Evolutionary conservation across 2,888 invertebrate genomes (phyloP).

Genomic region (Papilio protenor): DNA sequence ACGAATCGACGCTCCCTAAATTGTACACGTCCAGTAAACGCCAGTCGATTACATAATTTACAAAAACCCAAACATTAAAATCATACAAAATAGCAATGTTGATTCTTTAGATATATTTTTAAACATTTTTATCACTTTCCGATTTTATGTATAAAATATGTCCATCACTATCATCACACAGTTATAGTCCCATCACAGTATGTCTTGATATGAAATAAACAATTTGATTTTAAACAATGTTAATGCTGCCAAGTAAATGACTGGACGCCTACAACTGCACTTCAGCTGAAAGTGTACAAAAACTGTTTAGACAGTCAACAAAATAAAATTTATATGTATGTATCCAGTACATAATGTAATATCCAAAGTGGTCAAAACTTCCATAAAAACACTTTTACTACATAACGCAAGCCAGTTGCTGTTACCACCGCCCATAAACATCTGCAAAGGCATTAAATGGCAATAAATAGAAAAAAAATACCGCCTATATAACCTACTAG

Average conservation of each 20-base stretch:
- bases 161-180: neutral
- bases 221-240: neutral
- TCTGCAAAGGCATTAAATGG: neutral
- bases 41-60: neutral
- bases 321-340: neutral
- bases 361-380: conserved; percentile 1
- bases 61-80: neutral
- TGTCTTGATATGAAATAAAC: neutral
- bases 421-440: neutral
- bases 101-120: neutral
- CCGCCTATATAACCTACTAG: neutral
- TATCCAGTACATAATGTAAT: neutral
- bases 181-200: neutral
- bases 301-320: neutral
- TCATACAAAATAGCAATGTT: neutral
- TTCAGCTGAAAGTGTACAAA: neutral
- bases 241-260: conserved; percentile 15
- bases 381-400: neutral
- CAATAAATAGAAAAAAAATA: conserved; percentile 5
- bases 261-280: conserved; percentile 42
- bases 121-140: neutral
- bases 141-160: neutral
- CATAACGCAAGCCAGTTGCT: neutral
- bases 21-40: conserved; percentile 13
- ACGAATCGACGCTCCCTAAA: neutral